Conservation (phyloP, 2,888 invertebrate species). For the Euzetes globulus region DNA sequence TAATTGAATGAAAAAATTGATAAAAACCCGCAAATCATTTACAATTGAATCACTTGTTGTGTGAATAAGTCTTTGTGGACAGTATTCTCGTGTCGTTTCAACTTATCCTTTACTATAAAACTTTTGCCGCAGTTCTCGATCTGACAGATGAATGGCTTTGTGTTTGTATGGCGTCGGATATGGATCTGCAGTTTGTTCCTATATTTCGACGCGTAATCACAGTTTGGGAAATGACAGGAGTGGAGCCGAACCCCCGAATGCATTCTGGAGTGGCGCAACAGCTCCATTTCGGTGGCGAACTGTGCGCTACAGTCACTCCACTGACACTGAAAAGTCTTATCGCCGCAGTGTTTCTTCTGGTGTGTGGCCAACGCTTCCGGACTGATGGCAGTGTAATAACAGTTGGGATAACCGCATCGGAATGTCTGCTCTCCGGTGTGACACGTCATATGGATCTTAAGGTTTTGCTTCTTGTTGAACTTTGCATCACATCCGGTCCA, state of each 20-base stretch:
- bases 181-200: conserved; percentile 9
- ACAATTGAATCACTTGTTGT: not conserved
- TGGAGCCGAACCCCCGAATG: conserved; percentile 6
- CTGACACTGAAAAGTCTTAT: not conserved
- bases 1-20: too few species aligned
- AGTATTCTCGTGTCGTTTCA: conserved; percentile 3
- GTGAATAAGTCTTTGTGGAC: not conserved
- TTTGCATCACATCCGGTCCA: not conserved
- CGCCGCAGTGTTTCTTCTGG: not conserved
- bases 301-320: conserved; percentile 6
- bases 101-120: conserved; percentile 17
- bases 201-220: conserved; percentile 10
- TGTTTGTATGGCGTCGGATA: conserved; percentile 8
- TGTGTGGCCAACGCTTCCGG: conserved; percentile 1
- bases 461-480: conserved; percentile 13
- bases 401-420: conserved; percentile 15
- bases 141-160: conserved; percentile 7
- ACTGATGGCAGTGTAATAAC: conserved; percentile 11
- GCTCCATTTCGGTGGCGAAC: not conserved
- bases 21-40: not conserved
- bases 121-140: conserved; percentile 20
- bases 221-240: conserved; percentile 14
- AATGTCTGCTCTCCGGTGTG: not conserved
- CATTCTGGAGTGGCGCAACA: not conserved
- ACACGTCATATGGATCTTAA: not conserved